Conservation (phyloP, 2,113 vertebrate species). For the Leptodactylus fuscus region DNA sequence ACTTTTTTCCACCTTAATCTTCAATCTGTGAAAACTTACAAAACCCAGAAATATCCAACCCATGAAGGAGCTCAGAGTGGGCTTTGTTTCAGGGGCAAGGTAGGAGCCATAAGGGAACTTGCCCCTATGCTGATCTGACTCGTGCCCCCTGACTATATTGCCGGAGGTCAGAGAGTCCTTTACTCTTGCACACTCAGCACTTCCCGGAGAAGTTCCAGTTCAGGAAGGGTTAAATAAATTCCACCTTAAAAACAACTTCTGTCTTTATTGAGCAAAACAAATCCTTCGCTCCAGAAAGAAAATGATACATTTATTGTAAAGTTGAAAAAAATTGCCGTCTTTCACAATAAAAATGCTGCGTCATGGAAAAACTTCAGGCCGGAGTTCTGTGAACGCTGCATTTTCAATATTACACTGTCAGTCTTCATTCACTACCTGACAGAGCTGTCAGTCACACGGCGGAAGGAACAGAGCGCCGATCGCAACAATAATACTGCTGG, state of each 20-base stretch:
- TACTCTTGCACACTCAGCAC: not conserved
- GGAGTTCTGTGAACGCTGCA: constrained; percentile 73
- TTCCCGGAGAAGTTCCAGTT: not conserved
- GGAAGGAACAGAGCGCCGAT: constrained; percentile 76
- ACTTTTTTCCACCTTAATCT: too few species aligned
- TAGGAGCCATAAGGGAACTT: too few species aligned
- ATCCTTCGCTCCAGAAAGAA: constrained; percentile 61
- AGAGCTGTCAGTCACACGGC: constrained; percentile 76
- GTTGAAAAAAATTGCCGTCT: constrained; percentile 68
- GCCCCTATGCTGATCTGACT: too few species aligned
- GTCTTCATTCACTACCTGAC: constrained; percentile 80
- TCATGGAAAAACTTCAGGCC: constrained; percentile 75
- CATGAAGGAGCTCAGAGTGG: too few species aligned
- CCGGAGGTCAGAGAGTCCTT: not conserved
- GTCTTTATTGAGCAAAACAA: constrained; percentile 48
- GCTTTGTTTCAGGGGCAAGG: too few species aligned
- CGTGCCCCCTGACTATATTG: not conserved
- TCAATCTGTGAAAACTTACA: too few species aligned
- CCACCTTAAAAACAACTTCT: not conserved
- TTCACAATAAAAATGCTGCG: constrained; percentile 73
- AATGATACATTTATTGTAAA: constrained; percentile 66
- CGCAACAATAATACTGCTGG: constrained; percentile 80
- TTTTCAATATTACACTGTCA: constrained; percentile 78
- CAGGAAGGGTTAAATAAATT: constrained; percentile 1
- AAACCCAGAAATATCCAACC: too few species aligned